Conservation (phyloP, 1,140 invertebrate species). For the Parapsyche elsis region DNA sequence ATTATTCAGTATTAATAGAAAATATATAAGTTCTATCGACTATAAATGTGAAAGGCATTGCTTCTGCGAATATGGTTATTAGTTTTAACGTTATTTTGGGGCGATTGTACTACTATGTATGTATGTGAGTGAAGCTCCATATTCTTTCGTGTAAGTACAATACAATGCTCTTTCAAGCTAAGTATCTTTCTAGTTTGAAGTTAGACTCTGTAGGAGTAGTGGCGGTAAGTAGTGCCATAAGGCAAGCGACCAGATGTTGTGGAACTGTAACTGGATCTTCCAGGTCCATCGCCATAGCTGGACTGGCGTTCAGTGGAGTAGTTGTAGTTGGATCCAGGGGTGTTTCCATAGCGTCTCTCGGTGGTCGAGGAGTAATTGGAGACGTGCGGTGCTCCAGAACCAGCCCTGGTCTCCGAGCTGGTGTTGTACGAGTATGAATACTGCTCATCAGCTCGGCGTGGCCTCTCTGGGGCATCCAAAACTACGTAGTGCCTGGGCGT, state of each 20-base stretch:
- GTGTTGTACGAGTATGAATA: constrained; percentile 86
- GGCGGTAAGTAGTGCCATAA: constrained; percentile 82
- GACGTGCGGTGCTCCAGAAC: constrained; percentile 68
- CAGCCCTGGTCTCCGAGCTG: constrained; percentile 74
- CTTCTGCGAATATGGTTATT: too few species aligned
- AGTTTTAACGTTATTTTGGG: too few species aligned
- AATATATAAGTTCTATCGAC: too few species aligned
- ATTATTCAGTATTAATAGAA: too few species aligned
- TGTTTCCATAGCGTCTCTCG: constrained; percentile 73
- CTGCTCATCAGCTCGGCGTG: constrained; percentile 78
- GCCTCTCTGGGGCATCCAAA: constrained; percentile 77
- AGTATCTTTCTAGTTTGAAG: constrained; percentile 42
- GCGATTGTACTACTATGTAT: too few species aligned
- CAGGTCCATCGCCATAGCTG: constrained; percentile 76
- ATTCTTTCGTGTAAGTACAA: neutral
- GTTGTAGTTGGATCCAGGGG: constrained; percentile 76
- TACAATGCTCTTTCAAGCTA: neutral
- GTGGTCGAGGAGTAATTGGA: constrained; percentile 74
- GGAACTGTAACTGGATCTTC: constrained; percentile 82
- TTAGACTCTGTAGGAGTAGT: constrained; percentile 87
- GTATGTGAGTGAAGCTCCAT: constrained; percentile 8
- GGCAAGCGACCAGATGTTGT: constrained; percentile 80
- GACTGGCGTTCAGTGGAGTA: constrained; percentile 77
- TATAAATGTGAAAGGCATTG: too few species aligned
- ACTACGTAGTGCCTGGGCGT: constrained; percentile 87